These are phyloP conservation scores for Anthopleura sola DNA, from an alignment of 64 coral and sea anemone genomes.

Conservation along the genomic window DNA sequence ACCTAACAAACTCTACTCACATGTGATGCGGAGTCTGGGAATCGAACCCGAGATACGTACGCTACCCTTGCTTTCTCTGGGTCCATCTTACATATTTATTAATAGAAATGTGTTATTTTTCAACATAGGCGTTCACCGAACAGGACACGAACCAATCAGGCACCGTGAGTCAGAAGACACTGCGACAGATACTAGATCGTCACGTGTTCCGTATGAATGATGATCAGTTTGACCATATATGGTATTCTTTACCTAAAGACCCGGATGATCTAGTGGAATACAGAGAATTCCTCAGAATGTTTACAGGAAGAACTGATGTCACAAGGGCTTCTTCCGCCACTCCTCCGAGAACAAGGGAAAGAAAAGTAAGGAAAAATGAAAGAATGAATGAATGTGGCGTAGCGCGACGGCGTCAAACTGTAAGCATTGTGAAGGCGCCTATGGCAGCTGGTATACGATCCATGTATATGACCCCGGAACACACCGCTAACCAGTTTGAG, in stretches of 20 bases:
- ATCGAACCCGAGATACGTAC: too few relatives aligned
- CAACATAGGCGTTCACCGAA: conserved; percentile 68
- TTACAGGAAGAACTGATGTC: conserved; percentile 50
- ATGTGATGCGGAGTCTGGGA: too few relatives aligned
- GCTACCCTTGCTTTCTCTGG: too few relatives aligned
- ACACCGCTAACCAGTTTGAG: too few relatives aligned
- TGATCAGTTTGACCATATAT: conserved; percentile 84
- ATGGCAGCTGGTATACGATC: too few relatives aligned
- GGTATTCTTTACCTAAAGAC: conserved; percentile 45
- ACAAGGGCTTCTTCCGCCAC: conserved; percentile 56
- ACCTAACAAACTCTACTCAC: too few relatives aligned
- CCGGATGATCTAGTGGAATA: conserved; percentile 65
- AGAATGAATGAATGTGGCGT: neutral
- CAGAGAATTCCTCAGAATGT: conserved; percentile 74
- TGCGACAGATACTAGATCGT: conserved; percentile 61
- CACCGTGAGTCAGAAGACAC: conserved; percentile 31
- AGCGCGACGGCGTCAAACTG: too few relatives aligned
- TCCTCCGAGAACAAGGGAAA: conserved; percentile 50
- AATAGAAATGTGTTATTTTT: neutral
- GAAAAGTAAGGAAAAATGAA: conserved; percentile 28
- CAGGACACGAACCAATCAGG: conserved; percentile 49
- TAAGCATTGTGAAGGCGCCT: too few relatives aligned
- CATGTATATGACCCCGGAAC: too few relatives aligned
- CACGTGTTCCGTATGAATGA: conserved; percentile 92
- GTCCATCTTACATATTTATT: neutral